phyloP scores from a whole-genome alignment of 1,140 invertebrate genomes.

The Musca domestica region DNA sequence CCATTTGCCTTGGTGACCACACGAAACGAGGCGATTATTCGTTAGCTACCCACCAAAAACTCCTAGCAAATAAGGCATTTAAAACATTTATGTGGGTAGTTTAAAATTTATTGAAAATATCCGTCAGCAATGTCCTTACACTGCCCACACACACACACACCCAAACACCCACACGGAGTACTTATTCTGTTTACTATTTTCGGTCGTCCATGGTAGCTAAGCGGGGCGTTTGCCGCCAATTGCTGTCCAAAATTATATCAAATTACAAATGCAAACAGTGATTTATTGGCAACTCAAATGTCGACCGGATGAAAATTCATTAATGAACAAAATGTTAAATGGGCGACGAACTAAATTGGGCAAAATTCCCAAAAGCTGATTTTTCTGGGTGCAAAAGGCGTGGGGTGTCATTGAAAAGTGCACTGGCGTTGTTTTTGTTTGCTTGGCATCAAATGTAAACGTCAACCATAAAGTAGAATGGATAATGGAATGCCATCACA shows the following conservation, averaged over 20 bases:
- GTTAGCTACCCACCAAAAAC: too few species aligned
- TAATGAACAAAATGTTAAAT: neutral
- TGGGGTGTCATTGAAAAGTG: neutral
- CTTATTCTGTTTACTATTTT: neutral
- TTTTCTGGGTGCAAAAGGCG: neutral
- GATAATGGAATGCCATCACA: conserved; percentile 5
- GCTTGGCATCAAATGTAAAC: neutral
- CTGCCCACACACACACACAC: neutral
- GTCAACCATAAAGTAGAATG: neutral
- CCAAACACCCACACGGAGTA: neutral
- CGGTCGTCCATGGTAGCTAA: too few species aligned
- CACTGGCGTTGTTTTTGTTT: neutral
- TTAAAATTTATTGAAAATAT: too few species aligned
- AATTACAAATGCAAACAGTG: conserved; percentile 20
- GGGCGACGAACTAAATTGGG: neutral
- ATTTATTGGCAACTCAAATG: conserved; percentile 6
- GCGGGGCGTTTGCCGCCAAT: too few species aligned
- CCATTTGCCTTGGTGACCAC: too few species aligned
- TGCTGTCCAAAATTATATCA: neutral
- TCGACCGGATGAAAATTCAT: neutral
- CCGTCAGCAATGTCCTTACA: too few species aligned
- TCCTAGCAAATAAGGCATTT: too few species aligned
- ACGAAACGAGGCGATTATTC: too few species aligned
- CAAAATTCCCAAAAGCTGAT: neutral
- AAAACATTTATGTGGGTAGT: too few species aligned